These are phyloP conservation scores for Xestia ashworthii DNA, from an alignment of 2,888 invertebrate species.

Conservation along the genomic window DNA sequence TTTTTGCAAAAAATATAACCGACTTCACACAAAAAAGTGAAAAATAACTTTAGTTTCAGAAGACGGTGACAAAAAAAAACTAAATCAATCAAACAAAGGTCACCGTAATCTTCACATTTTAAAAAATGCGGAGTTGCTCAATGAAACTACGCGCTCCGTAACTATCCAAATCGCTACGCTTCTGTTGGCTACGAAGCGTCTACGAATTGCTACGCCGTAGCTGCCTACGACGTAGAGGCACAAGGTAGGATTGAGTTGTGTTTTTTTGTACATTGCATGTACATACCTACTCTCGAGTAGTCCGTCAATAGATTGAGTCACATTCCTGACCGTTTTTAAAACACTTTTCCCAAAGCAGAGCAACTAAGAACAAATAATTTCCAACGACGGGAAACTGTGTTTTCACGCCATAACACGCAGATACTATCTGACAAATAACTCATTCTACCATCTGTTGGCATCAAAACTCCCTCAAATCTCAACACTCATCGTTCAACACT, in stretches of 20 bases:
- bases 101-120: too few relatives aligned
- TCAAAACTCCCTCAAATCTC: slow-evolving; percentile 7
- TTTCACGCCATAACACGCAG: background rate
- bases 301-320: background rate
- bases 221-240: background rate
- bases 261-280: too few relatives aligned
- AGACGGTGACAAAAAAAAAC: too few relatives aligned
- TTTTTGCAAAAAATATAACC: too few relatives aligned
- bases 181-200: slow-evolving; percentile 1
- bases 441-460: slow-evolving; percentile 10
- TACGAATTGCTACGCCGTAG: slow-evolving; percentile 30
- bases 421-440: background rate
- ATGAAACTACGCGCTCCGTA: too few relatives aligned
- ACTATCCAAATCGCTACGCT: background rate
- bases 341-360: background rate
- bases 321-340: background rate
- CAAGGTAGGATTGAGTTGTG: background rate
- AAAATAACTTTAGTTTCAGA: too few relatives aligned
- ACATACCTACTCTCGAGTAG: background rate
- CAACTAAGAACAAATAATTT: background rate
- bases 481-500: slow-evolving; percentile 4
- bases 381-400: background rate
- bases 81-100: too few relatives aligned
- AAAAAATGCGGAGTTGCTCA: too few relatives aligned
- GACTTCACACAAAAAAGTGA: too few relatives aligned